Evolutionary conservation across 2,113 vertebrate species (phyloP), one percentile per base, ranked within the genome.

Genomic region (Tylochromis polylepis): DNA sequence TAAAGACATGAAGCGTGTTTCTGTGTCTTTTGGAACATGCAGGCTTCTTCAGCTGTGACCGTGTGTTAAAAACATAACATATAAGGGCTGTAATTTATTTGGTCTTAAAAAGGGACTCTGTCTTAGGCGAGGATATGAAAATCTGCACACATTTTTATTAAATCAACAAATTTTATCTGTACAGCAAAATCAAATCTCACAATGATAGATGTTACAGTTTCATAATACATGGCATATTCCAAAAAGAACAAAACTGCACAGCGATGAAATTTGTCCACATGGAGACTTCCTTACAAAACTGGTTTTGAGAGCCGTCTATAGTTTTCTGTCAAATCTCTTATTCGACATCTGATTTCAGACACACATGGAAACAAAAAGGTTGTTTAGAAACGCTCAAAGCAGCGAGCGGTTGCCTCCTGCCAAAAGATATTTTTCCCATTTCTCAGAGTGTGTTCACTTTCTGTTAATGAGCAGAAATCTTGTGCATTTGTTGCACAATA

Each of bases 71-170:
- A 41, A 72, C 5, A 72, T 27, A 46, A 46, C 8, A 10, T 1
- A 38, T 16, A 31, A 27, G 38, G 46, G 8, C 67, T 46, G 8
- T 24, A 27, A 72, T 22, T 70, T 70, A 10, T 70, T 43, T 24
- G 38, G 36, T 43, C 12, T 70, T 46, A 72, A 46, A 70, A 20
- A 12, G 3, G 10, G 46, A 91, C 14, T 41, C 29, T 1, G 8
- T 5, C 29, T 34, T 53, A 92, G 51, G 36, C 92, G 46, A 70
- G 86, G 22, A 15, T 97, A 94, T 96, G 96, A 97, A 98, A 99
- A 98, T 97, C 97, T 97, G 97, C 97, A 97, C 97, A 96, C 93
- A 87, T 62, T 94, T 97, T 99, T 98, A 99, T 98, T 98, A 98
- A 99, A 99, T 96, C 97, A 96, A 98, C 96, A 97, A 96, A 94